phyloP scores from a whole-genome alignment of 2,888 invertebrate genomes.

The Eugnorisma glareosa region DNA sequence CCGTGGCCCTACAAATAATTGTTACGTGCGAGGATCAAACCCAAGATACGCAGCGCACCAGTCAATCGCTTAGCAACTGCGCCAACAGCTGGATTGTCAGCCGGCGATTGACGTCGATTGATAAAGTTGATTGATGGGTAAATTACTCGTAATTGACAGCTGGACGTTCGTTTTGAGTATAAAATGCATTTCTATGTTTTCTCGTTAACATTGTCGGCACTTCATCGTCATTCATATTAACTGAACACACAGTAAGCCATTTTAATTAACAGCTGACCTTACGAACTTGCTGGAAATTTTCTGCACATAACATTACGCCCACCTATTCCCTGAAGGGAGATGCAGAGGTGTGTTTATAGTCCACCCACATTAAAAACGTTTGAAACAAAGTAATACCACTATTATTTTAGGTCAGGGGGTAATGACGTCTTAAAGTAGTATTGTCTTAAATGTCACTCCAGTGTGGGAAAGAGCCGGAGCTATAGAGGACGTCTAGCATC shows the following conservation, averaged over 20 bases:
- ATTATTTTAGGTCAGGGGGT: neutral
- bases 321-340: neutral
- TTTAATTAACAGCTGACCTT: neutral
- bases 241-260: neutral
- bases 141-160: neutral
- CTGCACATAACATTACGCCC: neutral
- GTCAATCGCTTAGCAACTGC: too few species aligned
- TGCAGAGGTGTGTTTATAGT: neutral
- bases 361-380: neutral
- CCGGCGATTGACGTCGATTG: too few species aligned
- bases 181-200: neutral
- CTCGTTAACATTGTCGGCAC: neutral
- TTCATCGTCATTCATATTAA: neutral
- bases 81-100: too few species aligned
- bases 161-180: neutral
- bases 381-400: neutral
- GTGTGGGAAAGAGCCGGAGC: too few species aligned
- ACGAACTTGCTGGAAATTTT: neutral
- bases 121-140: too few species aligned
- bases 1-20: too few species aligned
- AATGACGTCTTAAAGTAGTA: too few species aligned
- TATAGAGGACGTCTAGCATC: too few species aligned
- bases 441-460: too few species aligned
- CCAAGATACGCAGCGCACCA: too few species aligned
- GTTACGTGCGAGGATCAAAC: too few species aligned